A percentile compares a stretch with the other conserved stretches of the same genome.
Evolutionary conservation across 2,888 invertebrate genomes (phyloP).

Genomic region (Sipha maydis): DNA sequence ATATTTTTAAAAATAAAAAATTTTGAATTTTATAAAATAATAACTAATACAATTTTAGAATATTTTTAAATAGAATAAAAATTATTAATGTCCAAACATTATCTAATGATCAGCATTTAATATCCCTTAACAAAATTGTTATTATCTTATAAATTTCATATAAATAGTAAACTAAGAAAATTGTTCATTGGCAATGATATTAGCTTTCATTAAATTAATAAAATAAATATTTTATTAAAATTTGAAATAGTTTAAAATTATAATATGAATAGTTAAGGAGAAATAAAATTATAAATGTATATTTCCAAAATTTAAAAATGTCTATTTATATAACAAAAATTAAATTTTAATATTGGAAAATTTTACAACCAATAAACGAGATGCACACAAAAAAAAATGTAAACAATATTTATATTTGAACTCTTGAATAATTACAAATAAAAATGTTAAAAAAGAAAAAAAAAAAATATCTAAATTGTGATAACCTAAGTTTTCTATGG

Average conservation of each 20-base stretch:
- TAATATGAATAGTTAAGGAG: neutral
- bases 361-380: neutral
- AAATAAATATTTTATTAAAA: neutral
- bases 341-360: constrained; percentile 1
- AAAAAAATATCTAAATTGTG: constrained; percentile 4
- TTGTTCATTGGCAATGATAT: constrained; percentile 48
- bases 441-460: neutral
- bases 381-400: constrained; percentile 26
- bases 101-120: too few relatives aligned
- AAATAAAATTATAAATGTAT: neutral
- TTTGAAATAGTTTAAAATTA: neutral
- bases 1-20: too few relatives aligned
- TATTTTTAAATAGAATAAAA: too few relatives aligned
- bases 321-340: constrained; percentile 24
- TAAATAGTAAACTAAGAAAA: neutral
- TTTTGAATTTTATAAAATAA: too few relatives aligned
- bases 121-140: neutral
- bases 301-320: neutral
- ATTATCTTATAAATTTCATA: neutral
- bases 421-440: constrained; percentile 9
- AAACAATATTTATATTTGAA: constrained; percentile 42
- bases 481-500: constrained; percentile 15
- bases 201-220: constrained; percentile 10
- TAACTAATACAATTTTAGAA: too few relatives aligned
- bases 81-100: too few relatives aligned